These are phyloP conservation scores for Antechinus flavipes DNA, from an alignment of 2,113 vertebrate genomes.

Conservation along the genomic window DNA sequence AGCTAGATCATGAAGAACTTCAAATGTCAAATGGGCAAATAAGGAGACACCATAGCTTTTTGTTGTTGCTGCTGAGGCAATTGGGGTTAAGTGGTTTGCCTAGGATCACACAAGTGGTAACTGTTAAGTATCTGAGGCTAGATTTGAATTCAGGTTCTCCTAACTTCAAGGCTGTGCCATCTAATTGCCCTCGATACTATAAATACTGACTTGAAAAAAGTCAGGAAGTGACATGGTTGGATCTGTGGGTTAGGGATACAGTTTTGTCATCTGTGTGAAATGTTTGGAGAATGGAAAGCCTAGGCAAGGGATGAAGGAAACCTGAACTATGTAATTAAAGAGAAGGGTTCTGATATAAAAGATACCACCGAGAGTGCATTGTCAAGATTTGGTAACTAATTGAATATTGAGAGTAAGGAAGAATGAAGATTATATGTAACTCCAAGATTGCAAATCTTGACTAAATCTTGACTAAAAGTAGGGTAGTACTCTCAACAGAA, in stretches of 20 bases:
- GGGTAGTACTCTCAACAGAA: neutral
- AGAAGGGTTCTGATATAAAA: neutral
- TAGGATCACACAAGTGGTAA: too few relatives aligned
- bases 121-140: too few relatives aligned
- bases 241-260: neutral
- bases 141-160: too few relatives aligned
- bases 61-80: too few relatives aligned
- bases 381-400: neutral
- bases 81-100: too few relatives aligned
- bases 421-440: neutral
- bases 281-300: neutral
- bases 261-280: neutral
- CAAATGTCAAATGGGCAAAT: neutral
- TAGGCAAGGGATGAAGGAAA: neutral
- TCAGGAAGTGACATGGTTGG: neutral
- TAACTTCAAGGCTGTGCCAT: too few relatives aligned
- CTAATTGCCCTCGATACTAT: neutral
- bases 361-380: neutral
- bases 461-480: neutral
- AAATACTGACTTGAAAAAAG: neutral
- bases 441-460: neutral
- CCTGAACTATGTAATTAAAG: neutral
- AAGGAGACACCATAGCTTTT: neutral
- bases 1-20: neutral
- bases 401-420: neutral